These are phyloP conservation scores for Lagothrix lagotricha DNA, from an alignment of 2,797 vertebrate genomes.

Conservation along the genomic window DNA sequence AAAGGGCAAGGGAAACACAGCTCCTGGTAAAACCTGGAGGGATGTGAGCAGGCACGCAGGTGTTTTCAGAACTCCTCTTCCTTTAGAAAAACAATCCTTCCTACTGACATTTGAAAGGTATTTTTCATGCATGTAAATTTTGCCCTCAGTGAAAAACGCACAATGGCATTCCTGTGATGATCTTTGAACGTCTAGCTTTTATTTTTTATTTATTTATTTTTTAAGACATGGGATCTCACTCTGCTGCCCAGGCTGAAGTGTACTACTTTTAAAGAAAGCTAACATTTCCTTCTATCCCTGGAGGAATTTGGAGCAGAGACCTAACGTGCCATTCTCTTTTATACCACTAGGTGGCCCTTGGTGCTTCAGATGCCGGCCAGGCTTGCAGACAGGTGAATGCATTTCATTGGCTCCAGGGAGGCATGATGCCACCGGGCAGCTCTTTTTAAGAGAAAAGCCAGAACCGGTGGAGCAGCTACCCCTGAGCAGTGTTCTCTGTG, in stretches of 20 bases:
- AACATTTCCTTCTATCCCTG: not conserved
- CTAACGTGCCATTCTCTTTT: not conserved
- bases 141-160: rapidly evolving
- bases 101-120: rapidly evolving
- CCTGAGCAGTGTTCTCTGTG: constrained; percentile 51
- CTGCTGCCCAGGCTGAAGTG: not conserved
- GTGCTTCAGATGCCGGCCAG: constrained; percentile 58
- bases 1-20: rapidly evolving
- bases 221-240: not conserved
- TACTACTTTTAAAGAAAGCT: not conserved
- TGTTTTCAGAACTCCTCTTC: not conserved
- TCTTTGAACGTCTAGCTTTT: not conserved
- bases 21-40: not conserved
- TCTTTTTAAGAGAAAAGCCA: constrained; percentile 84
- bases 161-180: not conserved
- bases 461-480: constrained; percentile 42
- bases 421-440: constrained; percentile 80
- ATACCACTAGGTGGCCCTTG: constrained; percentile 80
- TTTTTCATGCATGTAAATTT: rapidly evolving
- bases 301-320: rapidly evolving
- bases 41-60: rapidly evolving
- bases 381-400: constrained; percentile 72
- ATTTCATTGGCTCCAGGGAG: constrained; percentile 79
- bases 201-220: not conserved
- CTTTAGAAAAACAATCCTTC: not conserved